Evolutionary conservation across 1,140 invertebrate species (phyloP).

Genomic region (Hylyphantes graminicola): DNA sequence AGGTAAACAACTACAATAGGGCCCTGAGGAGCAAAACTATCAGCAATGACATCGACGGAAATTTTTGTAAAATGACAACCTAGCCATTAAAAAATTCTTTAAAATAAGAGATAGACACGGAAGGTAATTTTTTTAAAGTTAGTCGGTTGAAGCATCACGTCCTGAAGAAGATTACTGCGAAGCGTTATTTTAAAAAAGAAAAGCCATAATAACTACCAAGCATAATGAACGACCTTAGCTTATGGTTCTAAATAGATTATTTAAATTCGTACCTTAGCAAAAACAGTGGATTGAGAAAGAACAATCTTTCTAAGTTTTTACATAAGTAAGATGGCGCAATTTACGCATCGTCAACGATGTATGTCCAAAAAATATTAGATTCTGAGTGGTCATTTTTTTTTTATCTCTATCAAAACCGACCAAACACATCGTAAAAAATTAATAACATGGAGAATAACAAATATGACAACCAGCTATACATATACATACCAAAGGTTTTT

Average conservation of each 20-base stretch:
- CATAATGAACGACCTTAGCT: constrained; percentile 29
- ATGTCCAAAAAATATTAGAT: constrained; percentile 23
- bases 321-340: neutral
- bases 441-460: too few species aligned
- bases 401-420: too few species aligned
- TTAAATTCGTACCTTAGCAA: constrained; percentile 10
- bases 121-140: too few species aligned
- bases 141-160: neutral
- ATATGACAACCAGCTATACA: too few species aligned
- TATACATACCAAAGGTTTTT: too few species aligned
- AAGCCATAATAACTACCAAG: neutral
- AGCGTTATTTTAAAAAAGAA: constrained; percentile 22
- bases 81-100: too few species aligned
- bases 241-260: constrained; percentile 20
- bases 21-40: too few species aligned
- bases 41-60: too few species aligned
- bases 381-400: constrained; percentile 18
- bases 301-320: constrained; percentile 2
- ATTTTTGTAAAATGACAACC: too few species aligned
- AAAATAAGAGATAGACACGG: too few species aligned
- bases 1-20: too few species aligned
- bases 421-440: too few species aligned
- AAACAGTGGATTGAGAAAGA: constrained; percentile 10
- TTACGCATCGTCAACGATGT: constrained; percentile 33
- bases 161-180: constrained; percentile 5